Evolutionary conservation across 2,113 vertebrate species (phyloP), one percentile per base, ranked within the genome.

Genomic region (Phrynosoma blainvillii): DNA sequence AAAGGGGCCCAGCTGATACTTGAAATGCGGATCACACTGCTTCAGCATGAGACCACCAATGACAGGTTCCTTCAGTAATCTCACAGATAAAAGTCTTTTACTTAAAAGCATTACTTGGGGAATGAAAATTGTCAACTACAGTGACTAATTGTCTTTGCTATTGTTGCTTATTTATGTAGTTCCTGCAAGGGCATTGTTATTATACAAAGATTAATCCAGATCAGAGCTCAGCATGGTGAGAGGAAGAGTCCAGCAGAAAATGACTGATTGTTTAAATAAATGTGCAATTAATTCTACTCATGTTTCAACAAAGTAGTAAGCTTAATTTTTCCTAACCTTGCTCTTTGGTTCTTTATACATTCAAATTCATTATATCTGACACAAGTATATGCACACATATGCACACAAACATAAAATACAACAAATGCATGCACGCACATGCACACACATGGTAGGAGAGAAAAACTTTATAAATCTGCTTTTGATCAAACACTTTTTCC

Each of bases 401-500:
- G 36, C 79, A 40, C 56, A 81, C n/a, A 62, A 2, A 75, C 36
- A 47, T 0, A 47, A 42, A 32, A 5, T 12, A 66, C 13, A 25
- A 42, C 36, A 82, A 27, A 42, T 42, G 59, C 16, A 70, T 9
- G 27, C 66, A 68, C 20, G n/a, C 13, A 16, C 54, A 79, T n/a
- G n/a, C 78, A 32, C 47, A 47, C 54, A 56, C 4, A 73, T 32
- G 30, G 32, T 59, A 87, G 32, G 52, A 59, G 25, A 40, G 79
- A 3, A 54, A 85, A 86, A 84, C 62, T 73, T 71, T 42, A 42
- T 89, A 87, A 47, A 11, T 65, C n/a, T 47, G 70, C 27, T 87
- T 84, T 47, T 88, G 65, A 92, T 93, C 65, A 88, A 89, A 91
- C 21, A 91, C 40, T 62, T 93, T 92, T 93, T 90, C 27, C 85